Conservation (phyloP, 2,113 vertebrate genomes). For the Cricetomys ansorgei region DNA sequence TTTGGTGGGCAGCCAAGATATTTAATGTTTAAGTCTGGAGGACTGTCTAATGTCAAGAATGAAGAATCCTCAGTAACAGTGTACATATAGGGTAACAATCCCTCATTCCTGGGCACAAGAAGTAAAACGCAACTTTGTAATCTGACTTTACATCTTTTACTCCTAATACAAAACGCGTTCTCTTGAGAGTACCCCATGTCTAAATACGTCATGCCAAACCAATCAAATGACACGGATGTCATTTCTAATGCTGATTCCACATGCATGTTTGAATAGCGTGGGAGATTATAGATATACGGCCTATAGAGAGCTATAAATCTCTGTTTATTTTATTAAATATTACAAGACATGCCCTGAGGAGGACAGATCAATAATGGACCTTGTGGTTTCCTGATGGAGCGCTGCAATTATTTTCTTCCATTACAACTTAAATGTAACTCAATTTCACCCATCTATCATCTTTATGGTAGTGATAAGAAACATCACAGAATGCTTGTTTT, state of each 20-base stretch:
- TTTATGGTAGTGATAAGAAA: constrained; percentile 83
- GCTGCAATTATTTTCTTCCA: constrained; percentile 89
- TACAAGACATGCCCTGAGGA: constrained; percentile 83
- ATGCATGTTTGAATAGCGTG: constrained; percentile 76
- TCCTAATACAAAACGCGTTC: constrained; percentile 70
- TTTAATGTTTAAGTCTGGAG: constrained; percentile 47
- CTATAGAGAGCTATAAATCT: constrained; percentile 86
- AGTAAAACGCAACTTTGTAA: constrained; percentile 48
- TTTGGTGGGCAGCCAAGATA: constrained; percentile 59
- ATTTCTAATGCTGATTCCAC: constrained; percentile 83
- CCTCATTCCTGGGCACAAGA: constrained; percentile 69
- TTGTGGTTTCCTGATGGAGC: constrained; percentile 88
- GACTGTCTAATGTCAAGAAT: constrained; percentile 34
- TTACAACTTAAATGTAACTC: constrained; percentile 85
- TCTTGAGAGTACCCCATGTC: constrained; percentile 58
- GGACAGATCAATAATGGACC: constrained; percentile 87
- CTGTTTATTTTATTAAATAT: constrained; percentile 89
- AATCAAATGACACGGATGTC: constrained; percentile 79
- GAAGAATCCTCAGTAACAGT: constrained; percentile 46
- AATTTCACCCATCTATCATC: constrained; percentile 88
- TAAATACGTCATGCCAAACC: constrained; percentile 76
- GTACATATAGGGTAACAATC: constrained; percentile 34
- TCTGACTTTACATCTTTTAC: constrained; percentile 68
- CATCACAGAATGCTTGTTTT: constrained; percentile 82
- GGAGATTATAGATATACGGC: constrained; percentile 76